These are phyloP conservation scores for Drosophila multiciliata DNA, from an alignment of 2,888 invertebrate species.

Conservation along the genomic window DNA sequence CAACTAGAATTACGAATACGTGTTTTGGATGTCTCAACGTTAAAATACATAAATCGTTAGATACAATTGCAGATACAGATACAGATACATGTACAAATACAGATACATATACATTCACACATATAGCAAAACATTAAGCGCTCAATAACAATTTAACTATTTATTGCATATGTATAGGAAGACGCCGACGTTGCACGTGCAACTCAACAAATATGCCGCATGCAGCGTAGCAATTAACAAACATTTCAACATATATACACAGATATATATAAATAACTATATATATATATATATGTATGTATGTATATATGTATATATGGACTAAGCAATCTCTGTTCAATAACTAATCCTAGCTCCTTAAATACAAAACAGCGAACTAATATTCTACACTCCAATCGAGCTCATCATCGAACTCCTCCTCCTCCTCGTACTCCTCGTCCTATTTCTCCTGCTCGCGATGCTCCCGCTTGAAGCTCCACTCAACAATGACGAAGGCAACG, in stretches of 20 bases:
- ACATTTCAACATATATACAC: slow-evolving; percentile 36
- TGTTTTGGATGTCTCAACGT: slow-evolving; percentile 68
- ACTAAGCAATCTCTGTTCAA: slow-evolving; percentile 45
- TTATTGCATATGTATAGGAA: slow-evolving; percentile 82
- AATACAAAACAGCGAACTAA: slow-evolving; percentile 22
- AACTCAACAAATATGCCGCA: slow-evolving; percentile 21
- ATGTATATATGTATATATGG: slow-evolving; percentile 5
- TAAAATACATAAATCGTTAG: slow-evolving; percentile 59
- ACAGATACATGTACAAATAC: neutral
- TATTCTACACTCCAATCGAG: slow-evolving; percentile 55
- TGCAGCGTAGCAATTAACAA: slow-evolving; percentile 49
- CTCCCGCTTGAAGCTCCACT: slow-evolving; percentile 86
- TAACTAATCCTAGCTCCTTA: slow-evolving; percentile 58
- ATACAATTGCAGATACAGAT: slow-evolving; percentile 17
- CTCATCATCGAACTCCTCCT: slow-evolving; percentile 1
- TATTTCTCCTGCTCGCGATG: slow-evolving; percentile 68
- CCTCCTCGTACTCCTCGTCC: slow-evolving; percentile 17
- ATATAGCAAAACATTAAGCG: slow-evolving; percentile 61
- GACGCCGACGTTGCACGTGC: slow-evolving; percentile 68
- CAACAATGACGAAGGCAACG: slow-evolving; percentile 91
- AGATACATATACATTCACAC: slow-evolving; percentile 34
- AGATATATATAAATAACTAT: neutral
- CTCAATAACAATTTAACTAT: slow-evolving; percentile 72
- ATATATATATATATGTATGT: neutral
- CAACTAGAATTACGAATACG: slow-evolving; percentile 68